Evolutionary conservation across 2,113 vertebrate genomes (phyloP).

Genomic region (Phalacrocorax pelagicus): DNA sequence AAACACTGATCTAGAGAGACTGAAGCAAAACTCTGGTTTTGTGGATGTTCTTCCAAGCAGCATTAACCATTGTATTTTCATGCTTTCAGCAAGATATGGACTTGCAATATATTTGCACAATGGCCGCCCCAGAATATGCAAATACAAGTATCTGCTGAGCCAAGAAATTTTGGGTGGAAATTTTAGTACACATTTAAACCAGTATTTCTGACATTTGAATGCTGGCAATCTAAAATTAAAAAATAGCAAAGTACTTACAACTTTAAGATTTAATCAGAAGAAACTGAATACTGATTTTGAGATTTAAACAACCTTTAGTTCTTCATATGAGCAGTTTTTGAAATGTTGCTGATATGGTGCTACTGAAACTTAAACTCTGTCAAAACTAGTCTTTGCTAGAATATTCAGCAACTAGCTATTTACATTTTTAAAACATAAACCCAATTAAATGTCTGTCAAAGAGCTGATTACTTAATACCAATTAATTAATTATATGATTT

Average conservation of each 20-base stretch:
- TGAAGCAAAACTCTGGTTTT: background rate
- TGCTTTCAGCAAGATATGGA: background rate
- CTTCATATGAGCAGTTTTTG: background rate
- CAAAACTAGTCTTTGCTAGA: background rate
- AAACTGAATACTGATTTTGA: background rate
- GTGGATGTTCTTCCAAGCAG: background rate
- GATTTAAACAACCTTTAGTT: background rate
- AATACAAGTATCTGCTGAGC: background rate
- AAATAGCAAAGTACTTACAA: background rate
- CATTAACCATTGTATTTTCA: background rate
- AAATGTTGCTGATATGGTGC: background rate
- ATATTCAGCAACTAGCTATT: constrained; percentile 20
- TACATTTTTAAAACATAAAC: constrained; percentile 29
- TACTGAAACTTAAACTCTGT: background rate
- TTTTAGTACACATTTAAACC: background rate
- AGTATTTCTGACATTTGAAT: background rate
- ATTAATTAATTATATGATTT: constrained; percentile 28
- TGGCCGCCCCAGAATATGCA: background rate
- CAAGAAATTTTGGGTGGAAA: background rate
- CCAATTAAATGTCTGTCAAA: constrained; percentile 33
- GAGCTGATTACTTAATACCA: constrained; percentile 6
- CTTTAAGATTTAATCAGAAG: background rate
- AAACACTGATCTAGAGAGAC: background rate
- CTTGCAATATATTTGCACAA: background rate
- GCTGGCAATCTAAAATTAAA: background rate